Percentiles rank a stretch among this genome's conserved stretches.
Conservation (phyloP, 2,113 vertebrate species). For the Passer domesticus region DNA sequence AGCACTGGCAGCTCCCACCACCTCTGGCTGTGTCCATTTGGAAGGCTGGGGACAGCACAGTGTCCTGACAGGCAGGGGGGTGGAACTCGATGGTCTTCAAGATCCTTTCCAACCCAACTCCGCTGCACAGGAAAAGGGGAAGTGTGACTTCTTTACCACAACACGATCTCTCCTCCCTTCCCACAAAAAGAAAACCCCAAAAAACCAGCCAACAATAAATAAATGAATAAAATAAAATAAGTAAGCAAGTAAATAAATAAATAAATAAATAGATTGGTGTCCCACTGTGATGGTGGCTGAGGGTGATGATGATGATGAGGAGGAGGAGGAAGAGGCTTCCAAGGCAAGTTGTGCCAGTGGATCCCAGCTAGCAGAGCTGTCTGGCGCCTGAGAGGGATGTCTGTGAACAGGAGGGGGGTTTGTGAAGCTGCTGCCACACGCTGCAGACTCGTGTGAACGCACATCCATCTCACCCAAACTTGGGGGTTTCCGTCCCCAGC, state of each 20-base stretch:
- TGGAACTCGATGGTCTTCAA: background rate
- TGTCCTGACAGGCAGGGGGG: background rate
- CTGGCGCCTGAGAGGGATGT: background rate
- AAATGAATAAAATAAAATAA: background rate
- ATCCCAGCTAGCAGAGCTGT: background rate
- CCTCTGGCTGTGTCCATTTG: background rate
- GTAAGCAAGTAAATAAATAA: background rate
- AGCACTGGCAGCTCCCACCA: background rate
- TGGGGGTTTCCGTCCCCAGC: background rate
- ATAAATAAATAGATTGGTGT: background rate
- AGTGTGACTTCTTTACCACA: background rate
- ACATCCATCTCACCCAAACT: background rate
- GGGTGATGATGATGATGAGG: background rate
- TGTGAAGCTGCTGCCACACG: background rate
- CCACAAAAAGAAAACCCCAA: background rate
- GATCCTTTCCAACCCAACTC: background rate
- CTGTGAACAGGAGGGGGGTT: background rate
- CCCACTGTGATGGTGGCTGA: fast-evolving
- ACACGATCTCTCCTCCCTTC: background rate
- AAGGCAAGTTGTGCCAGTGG: background rate
- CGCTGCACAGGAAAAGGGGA: background rate
- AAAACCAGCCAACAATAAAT: background rate
- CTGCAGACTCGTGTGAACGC: background rate
- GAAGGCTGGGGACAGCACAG: background rate
- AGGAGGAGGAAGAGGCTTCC: background rate